Percentiles rank a stretch among this genome's conserved stretches.
Conservation (phyloP, 2,888 invertebrate genomes). For the Subacronicta megacephala region DNA sequence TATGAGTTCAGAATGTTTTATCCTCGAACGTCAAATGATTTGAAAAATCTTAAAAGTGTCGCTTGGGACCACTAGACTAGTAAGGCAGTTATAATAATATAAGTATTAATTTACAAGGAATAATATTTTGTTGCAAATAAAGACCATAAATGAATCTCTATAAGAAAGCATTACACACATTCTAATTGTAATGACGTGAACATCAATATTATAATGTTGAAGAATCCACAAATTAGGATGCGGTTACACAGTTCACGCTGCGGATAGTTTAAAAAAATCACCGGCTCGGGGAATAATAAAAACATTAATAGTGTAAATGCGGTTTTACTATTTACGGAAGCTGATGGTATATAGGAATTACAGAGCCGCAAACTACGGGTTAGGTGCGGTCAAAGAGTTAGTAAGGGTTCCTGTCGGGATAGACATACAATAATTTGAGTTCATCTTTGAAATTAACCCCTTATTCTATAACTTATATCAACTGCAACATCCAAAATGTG, state of each 20-base stretch:
- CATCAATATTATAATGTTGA: background rate
- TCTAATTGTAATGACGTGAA: background rate
- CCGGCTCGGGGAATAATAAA: slow-evolving; percentile 71
- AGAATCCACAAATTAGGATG: slow-evolving; percentile 66
- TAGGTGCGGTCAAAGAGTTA: slow-evolving; percentile 64
- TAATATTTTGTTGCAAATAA: too few relatives aligned
- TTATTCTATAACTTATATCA: too few relatives aligned
- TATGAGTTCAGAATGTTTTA: too few relatives aligned
- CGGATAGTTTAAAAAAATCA: slow-evolving; percentile 64
- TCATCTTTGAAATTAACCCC: background rate
- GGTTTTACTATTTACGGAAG: slow-evolving; percentile 88
- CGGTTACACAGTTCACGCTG: slow-evolving; percentile 66
- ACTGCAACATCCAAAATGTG: too few relatives aligned
- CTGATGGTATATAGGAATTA: slow-evolving; percentile 78
- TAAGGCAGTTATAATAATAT: too few relatives aligned
- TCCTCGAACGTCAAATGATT: too few relatives aligned
- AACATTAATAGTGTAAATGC: slow-evolving; percentile 82
- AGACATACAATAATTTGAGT: background rate
- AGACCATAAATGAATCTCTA: too few relatives aligned
- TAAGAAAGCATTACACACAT: too few relatives aligned
- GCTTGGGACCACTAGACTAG: too few relatives aligned
- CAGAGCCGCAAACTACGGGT: slow-evolving; percentile 74
- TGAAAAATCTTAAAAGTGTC: too few relatives aligned
- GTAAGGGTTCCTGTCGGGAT: slow-evolving; percentile 44
- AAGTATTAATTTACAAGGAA: too few relatives aligned